A percentile compares a stretch with the other conserved stretches of the same genome.
phyloP scores from a whole-genome alignment of 2,888 invertebrate genomes.

The Macrosoma leucophasiata region DNA sequence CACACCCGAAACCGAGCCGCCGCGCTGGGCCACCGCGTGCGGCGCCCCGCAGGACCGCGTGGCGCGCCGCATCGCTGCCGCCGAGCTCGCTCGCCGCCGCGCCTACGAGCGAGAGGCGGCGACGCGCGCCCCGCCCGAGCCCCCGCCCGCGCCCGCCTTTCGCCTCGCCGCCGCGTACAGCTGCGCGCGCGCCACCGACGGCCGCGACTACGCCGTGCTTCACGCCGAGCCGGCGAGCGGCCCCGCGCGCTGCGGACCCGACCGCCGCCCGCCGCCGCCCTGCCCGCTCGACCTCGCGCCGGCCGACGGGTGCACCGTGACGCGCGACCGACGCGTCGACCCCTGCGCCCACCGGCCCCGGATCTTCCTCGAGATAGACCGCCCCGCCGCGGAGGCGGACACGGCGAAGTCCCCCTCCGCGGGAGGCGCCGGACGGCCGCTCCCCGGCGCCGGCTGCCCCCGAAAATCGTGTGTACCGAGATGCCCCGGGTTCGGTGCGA shows the following conservation, averaged over 20 bases:
- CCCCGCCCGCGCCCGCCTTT: constrained; percentile 7
- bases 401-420: neutral
- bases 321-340: constrained; percentile 25
- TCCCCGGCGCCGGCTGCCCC: constrained; percentile 17
- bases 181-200: constrained; percentile 37
- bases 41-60: constrained; percentile 17
- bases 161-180: constrained; percentile 28
- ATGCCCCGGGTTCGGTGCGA: constrained; percentile 1
- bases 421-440: neutral
- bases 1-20: no score
- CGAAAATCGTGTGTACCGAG: constrained; percentile 22
- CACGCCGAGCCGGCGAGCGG: constrained; percentile 10
- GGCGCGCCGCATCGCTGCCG: constrained; percentile 13
- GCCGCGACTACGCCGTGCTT: constrained; percentile 29
- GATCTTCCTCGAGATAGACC: constrained; percentile 37
- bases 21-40: no score
- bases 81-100: constrained; percentile 14
- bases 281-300: constrained; percentile 29
- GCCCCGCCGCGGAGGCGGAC: constrained; percentile 16
- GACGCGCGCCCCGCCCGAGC: constrained; percentile 10
- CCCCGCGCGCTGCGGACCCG: constrained; percentile 6
- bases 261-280: constrained; percentile 31
- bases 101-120: constrained; percentile 31
- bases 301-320: constrained; percentile 33
- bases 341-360: constrained; percentile 45